phyloP scores from a whole-genome alignment of 2,113 vertebrate species.

The Apistogramma diplotaenia region DNA sequence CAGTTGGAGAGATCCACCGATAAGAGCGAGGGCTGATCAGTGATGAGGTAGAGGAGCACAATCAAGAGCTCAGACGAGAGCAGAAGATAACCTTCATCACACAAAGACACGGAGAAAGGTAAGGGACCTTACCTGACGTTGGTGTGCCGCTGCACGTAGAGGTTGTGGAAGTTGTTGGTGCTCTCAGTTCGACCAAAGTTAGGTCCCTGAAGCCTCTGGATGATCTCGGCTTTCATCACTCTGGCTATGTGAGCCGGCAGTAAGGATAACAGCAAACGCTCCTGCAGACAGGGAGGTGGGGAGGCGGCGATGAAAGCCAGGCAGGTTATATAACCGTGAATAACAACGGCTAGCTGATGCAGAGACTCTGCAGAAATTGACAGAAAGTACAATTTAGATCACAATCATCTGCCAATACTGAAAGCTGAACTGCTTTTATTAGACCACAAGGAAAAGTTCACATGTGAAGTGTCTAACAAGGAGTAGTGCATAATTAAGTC shows the following conservation, averaged over 20 bases:
- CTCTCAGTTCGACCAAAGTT: slow-evolving; percentile 93
- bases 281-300: slow-evolving; percentile 69
- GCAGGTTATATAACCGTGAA: neutral
- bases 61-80: slow-evolving; percentile 14
- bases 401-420: neutral
- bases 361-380: neutral
- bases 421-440: neutral
- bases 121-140: slow-evolving; percentile 86
- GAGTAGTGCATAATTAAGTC: neutral
- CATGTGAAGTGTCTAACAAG: neutral
- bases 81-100: slow-evolving; percentile 5
- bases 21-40: neutral
- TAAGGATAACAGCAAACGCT: slow-evolving; percentile 91
- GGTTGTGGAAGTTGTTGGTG: slow-evolving; percentile 98
- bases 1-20: neutral
- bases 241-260: slow-evolving; percentile 94
- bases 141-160: slow-evolving; percentile 96
- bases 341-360: neutral
- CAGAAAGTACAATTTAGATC: neutral
- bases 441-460: neutral
- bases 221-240: slow-evolving; percentile 99
- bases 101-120: neutral
- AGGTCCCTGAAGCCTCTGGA: slow-evolving; percentile 95
- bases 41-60: neutral
- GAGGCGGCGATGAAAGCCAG: neutral